Evolutionary conservation across 1,140 invertebrate species (phyloP), one percentile per base, ranked within the genome.

Genomic region (Temnothorax curvispinosus): DNA sequence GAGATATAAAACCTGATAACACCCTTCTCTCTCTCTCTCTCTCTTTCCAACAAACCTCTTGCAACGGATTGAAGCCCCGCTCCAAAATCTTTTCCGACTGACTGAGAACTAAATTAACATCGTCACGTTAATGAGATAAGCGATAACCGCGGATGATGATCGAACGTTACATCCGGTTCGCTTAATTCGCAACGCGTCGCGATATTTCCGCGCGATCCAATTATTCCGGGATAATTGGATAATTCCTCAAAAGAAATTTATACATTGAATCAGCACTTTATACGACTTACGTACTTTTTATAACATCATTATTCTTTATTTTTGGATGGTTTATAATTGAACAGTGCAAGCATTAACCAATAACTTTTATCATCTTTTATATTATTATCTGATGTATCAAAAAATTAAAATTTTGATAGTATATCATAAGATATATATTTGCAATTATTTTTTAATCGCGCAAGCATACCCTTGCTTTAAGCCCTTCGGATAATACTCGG

Each of bases 81-180:
- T 93, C 60, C 8, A 77, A 91, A 93, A 93, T 93, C 92, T 94
- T 91, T 89, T 91, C 87, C 80, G 76, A 86, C 88, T 89, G 92
- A 93, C 93, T 93, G 93, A 94, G 93, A 94, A 93, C 91, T 92
- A 76, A 89, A 92, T 92, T 92, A 89, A 89, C 85, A 86, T 62
- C 54, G 54, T 84, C 58, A 60, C 71, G 75, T 90, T 89, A 89
- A 89, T 87, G 74, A 76, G 15, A 75, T 21, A 27, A 27, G n/a
- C 27, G 54, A 58, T 62, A 58, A 62, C 18, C n/a, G 15, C 44
- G 56, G 3, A 62, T 47, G 21, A 77, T 27, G 56, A 0, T 3
- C 15, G 8, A 52, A 35, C 21, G 41, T 44, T 11, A 32, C 21
- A 41, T 38, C 8, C 62, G 13, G 13, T 54, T 27, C 8, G 44